Evolutionary conservation across 2,113 vertebrate genomes (phyloP).

Genomic region (Nasalis larvatus): DNA sequence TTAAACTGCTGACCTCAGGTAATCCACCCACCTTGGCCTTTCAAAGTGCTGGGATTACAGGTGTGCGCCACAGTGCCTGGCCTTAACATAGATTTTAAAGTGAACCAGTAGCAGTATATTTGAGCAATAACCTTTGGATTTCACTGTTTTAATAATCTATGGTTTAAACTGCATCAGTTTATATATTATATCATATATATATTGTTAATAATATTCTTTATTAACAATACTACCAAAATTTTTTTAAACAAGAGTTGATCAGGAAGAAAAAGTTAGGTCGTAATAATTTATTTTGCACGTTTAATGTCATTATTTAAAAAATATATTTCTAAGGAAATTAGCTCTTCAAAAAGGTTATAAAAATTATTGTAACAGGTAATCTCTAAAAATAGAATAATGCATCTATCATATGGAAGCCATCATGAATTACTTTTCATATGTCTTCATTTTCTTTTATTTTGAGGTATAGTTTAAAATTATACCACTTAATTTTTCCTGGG

Average conservation of each 20-base stretch:
- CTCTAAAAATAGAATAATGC: background rate
- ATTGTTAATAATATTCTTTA: background rate
- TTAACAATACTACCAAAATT: background rate
- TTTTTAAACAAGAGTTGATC: background rate
- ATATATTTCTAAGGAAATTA: slow-evolving; percentile 31
- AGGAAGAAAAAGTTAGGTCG: background rate
- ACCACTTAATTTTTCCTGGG: background rate
- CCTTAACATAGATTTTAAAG: background rate
- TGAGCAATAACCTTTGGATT: background rate
- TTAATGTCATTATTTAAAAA: background rate
- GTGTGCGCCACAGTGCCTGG: background rate
- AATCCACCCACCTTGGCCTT: background rate
- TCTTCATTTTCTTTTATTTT: background rate
- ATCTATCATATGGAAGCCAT: background rate
- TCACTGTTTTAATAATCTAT: background rate
- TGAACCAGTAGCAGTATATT: background rate
- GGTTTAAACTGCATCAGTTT: background rate
- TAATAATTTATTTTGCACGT: slow-evolving; percentile 23
- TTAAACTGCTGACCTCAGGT: background rate
- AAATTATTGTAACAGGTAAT: background rate
- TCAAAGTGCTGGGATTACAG: background rate
- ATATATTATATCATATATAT: no score
- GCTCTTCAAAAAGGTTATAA: slow-evolving; percentile 5
- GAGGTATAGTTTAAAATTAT: slow-evolving; percentile 21
- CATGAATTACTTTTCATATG: background rate